Evolutionary conservation across 2,113 vertebrate species (phyloP).

Genomic region (Lucifuga dentata): DNA sequence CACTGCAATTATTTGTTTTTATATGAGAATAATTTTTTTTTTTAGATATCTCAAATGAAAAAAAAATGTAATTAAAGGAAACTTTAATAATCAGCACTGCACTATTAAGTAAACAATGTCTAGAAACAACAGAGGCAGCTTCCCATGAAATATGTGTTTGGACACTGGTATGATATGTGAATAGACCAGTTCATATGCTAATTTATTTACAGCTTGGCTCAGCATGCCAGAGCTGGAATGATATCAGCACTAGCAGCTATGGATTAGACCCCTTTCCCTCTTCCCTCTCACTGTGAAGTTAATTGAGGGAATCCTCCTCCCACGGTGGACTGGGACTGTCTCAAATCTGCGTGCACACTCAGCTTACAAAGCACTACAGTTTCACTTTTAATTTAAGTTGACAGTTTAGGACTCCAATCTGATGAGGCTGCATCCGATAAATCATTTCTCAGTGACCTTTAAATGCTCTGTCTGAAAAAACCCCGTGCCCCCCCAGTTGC

Average conservation of each 20-base stretch:
- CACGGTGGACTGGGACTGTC: constrained; percentile 49
- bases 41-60: constrained; percentile 32
- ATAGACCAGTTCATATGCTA: constrained; percentile 39
- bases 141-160: constrained; percentile 21
- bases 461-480: constrained; percentile 41
- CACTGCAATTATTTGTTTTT: constrained; percentile 24
- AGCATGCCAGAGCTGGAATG: constrained; percentile 41
- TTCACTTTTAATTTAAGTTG: constrained; percentile 62
- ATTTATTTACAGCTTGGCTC: constrained; percentile 61
- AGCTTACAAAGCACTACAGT: constrained; percentile 31
- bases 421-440: constrained; percentile 50
- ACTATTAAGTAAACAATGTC: constrained; percentile 20
- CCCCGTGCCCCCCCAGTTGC: constrained; percentile 2
- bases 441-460: constrained; percentile 68
- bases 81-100: constrained; percentile 16
- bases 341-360: constrained; percentile 49
- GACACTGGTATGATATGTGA: constrained; percentile 29
- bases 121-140: constrained; percentile 24
- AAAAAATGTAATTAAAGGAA: constrained; percentile 41
- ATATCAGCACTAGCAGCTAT: constrained; percentile 69
- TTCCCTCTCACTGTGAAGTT: constrained; percentile 72
- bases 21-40: constrained; percentile 8
- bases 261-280: constrained; percentile 65
- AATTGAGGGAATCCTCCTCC: constrained; percentile 73
- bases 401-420: constrained; percentile 47